Conservation (phyloP, 2,888 invertebrate genomes). For the Leptura quadrifasciata region DNA sequence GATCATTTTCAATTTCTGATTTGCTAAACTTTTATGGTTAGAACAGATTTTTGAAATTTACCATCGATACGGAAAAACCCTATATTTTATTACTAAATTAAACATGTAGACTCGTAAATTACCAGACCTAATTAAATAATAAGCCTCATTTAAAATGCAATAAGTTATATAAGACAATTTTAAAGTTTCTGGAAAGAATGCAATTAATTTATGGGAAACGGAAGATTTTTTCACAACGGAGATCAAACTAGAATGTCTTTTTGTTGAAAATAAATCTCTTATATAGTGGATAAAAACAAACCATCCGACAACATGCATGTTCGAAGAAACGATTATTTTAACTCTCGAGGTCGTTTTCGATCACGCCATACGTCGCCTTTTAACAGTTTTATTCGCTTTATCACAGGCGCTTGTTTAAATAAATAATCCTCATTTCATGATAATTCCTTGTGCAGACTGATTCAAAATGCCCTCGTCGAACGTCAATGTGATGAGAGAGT, state of each 20-base stretch:
- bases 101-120: too few species aligned
- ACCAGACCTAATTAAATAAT: too few species aligned
- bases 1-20: too few species aligned
- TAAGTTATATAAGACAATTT: background rate
- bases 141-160: too few species aligned
- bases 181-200: background rate
- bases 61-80: too few species aligned
- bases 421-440: slow-evolving; percentile 18
- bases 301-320: slow-evolving; percentile 61
- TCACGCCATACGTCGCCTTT: slow-evolving; percentile 58
- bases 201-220: slow-evolving; percentile 25
- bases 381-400: slow-evolving; percentile 45
- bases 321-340: slow-evolving; percentile 64
- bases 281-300: slow-evolving; percentile 50
- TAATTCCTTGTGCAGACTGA: background rate
- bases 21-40: too few species aligned
- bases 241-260: slow-evolving; percentile 16
- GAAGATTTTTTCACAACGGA: slow-evolving; percentile 16
- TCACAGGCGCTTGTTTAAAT: slow-evolving; percentile 23
- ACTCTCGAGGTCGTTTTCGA: slow-evolving; percentile 64
- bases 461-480: background rate
- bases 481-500: slow-evolving; percentile 2
- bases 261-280: slow-evolving; percentile 17
- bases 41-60: too few species aligned
- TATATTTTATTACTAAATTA: too few species aligned